Percentiles rank a stretch among this genome's conserved stretches.
These are phyloP conservation scores for Drosophila truncata DNA, from an alignment of 1,140 invertebrate species.

Conservation along the genomic window DNA sequence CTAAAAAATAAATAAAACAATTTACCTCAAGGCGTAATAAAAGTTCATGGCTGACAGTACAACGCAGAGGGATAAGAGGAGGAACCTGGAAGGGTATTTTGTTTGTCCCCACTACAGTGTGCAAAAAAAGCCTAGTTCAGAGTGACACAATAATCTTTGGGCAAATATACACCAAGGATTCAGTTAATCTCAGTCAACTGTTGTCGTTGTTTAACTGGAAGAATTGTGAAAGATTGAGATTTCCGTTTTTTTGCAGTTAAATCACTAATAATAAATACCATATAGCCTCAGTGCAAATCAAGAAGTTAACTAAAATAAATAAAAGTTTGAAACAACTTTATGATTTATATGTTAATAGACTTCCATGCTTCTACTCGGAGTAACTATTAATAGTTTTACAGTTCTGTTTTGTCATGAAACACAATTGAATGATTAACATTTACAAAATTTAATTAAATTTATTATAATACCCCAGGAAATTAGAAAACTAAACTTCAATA, in stretches of 20 bases:
- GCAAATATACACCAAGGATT: not conserved
- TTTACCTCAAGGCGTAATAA: slow-evolving; percentile 82
- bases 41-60: slow-evolving; percentile 79
- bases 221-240: not conserved
- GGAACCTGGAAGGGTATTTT: slow-evolving; percentile 14
- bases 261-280: not conserved
- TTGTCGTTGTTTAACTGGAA: not conserved
- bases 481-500: too few relatives aligned
- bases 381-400: too few relatives aligned
- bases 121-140: slow-evolving; percentile 8
- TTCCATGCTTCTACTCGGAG: too few relatives aligned
- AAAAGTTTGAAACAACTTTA: too few relatives aligned
- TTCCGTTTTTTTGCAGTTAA: not conserved
- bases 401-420: too few relatives aligned
- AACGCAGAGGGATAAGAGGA: slow-evolving; percentile 13
- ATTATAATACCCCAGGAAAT: not conserved
- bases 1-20: slow-evolving; percentile 84
- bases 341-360: too few relatives aligned
- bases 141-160: slow-evolving; percentile 10
- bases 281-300: too few relatives aligned
- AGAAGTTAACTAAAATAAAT: too few relatives aligned
- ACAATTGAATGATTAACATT: too few relatives aligned
- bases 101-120: slow-evolving; percentile 6
- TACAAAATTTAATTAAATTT: not conserved
- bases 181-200: not conserved